Evolutionary conservation across 2,888 invertebrate genomes (phyloP), one percentile per base, ranked within the genome.

Genomic region (Drosophila paracracens): DNA sequence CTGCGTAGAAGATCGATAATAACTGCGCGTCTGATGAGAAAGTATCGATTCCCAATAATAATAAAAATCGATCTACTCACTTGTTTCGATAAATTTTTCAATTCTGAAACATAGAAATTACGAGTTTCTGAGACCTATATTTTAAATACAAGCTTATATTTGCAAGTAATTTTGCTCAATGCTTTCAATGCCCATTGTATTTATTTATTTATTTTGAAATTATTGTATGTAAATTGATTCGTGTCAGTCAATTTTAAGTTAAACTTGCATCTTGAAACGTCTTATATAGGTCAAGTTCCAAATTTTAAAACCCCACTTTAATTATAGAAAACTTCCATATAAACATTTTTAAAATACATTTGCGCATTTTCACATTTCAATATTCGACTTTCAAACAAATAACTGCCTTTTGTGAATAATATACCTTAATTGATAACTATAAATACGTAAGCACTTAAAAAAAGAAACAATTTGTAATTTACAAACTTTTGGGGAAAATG

Each of bases 401-500:
- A 46, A 46, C 16, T 46, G 46, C 8, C 25, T 4, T 25, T 21
- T 16, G 25, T 8, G 1, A 46, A 25, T 25, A 46, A 46, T 8
- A 46, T 16, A 46, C 46, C 46, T 25, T 25, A 25, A 16, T 46
- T 21, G 16, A 2, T 7, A 25, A 21, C 25, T 25, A 46, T 46
- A 8, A 25, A 8, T 46, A 25, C 46, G 4, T 1, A 1, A n/a
- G n/a, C 25, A 35, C 65, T 48, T 11, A 36, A 76, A 64, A 60
- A 46, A 70, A 75, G 3, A 29, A 67, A 61, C 27, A 48, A 72
- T 57, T 65, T 65, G 62, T 51, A 61, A 61, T 59, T 69, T 48
- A 56, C 61, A 83, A 70, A 67, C 46, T 25, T 60, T 67, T 75
- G 72, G 71, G 72, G 77, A 88, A 87, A 91, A 88, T 72, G 56